Base-by-base conservation (phyloP, 1,140 invertebrate genomes). In the Apocrypta bakeri region DNA sequence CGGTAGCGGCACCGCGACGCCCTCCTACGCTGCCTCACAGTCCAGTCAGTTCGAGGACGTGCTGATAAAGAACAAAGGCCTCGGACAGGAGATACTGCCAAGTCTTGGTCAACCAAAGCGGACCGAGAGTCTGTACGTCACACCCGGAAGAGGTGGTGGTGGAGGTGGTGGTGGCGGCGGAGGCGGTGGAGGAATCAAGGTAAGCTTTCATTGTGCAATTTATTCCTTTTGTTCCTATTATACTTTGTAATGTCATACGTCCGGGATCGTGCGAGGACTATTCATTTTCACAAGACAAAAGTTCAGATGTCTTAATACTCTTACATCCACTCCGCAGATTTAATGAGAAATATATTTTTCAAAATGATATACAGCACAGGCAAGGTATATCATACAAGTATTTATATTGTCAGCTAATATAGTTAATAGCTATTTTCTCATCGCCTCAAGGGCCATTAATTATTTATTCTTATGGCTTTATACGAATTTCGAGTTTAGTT, bases 41-140 rank as follows among this genome's bases (percentile, higher is more conserved):
- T 89, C 90, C 63, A 89, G 85, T 74, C 87, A 95, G 63, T 97
- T 97, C 89, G 96, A 97, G 87, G 96, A 97, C 71, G 94, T 96
- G 27, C 93, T 96, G 78, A 87, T 97, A 84, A 94, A 95, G 87
- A 96, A 97, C 89, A 93, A 96, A 85, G 95, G 93, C 80, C 93
- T 97, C 72, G 96, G 96, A 68, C 97, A 97, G 92, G 97, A 97
- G 89, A 97, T 98, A 89, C 94, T 97, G 87, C 96, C 96, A 48
- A 96, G 96, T 86, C 94, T 94, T 76, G 94, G 95, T 83, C 96
- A 97, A 89, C 97, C 97, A 61, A 97, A 97, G 90, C 93, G 97
- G 85, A 98, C 97, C 73, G 97, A 98, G 89, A 98, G 97, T 90
- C 92, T 96, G 71, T 96, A 94, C 25, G 82, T 83, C 0, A 83